A percentile compares a stretch with the other conserved stretches of the same genome.
phyloP scores from a whole-genome alignment of 2,113 vertebrate species.

The Lutjanus erythropterus region DNA sequence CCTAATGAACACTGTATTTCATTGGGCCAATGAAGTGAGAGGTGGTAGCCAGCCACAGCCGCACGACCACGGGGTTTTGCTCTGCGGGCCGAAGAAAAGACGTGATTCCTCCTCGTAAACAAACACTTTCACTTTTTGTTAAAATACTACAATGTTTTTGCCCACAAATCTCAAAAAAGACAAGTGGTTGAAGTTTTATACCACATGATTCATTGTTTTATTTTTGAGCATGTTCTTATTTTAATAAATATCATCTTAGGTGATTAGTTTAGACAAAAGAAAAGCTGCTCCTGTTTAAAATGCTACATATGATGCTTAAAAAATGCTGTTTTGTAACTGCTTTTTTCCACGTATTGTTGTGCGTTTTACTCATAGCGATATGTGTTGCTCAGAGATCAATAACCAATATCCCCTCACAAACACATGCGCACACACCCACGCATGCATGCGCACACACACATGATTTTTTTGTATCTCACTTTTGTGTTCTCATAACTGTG shows the following conservation, averaged over 20 bases:
- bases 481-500: too few relatives aligned
- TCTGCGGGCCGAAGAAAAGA: not conserved
- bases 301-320: too few relatives aligned
- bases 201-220: not conserved
- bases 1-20: slow-evolving; percentile 87
- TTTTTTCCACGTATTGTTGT: too few relatives aligned
- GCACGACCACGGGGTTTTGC: not conserved
- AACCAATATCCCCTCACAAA: too few relatives aligned
- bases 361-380: too few relatives aligned
- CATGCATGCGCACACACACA: too few relatives aligned
- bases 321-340: too few relatives aligned
- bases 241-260: not conserved
- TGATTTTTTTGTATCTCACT: too few relatives aligned
- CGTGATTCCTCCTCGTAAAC: slow-evolving; percentile 31
- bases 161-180: not conserved
- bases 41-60: slow-evolving; percentile 50
- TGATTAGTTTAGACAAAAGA: not conserved
- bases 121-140: slow-evolving; percentile 44
- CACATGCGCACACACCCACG: too few relatives aligned
- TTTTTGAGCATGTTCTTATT: not conserved
- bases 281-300: too few relatives aligned
- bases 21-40: slow-evolving; percentile 83
- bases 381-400: too few relatives aligned
- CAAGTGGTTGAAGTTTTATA: not conserved
- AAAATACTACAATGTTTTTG: not conserved